These are phyloP conservation scores for Caerostris darwini DNA, from an alignment of 1,140 invertebrate genomes.

Conservation along the genomic window DNA sequence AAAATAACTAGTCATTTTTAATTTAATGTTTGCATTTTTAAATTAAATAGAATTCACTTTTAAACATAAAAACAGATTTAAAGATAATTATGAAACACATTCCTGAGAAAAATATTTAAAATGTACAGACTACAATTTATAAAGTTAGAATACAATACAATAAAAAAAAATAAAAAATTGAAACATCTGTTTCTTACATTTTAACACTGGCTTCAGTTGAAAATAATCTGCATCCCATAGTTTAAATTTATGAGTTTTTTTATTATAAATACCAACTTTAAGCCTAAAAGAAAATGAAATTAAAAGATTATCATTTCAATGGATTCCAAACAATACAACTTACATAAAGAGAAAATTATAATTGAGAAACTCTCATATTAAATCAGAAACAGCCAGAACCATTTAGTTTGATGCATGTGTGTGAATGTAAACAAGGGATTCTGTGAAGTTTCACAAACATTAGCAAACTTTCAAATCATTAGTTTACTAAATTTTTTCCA, in stretches of 20 bases:
- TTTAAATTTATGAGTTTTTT: conserved; percentile 5
- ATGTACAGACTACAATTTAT: not conserved
- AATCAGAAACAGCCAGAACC: not conserved
- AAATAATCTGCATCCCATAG: conserved; percentile 16
- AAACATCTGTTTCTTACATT: conserved; percentile 39
- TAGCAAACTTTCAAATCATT: too few species aligned
- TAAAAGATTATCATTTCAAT: not conserved
- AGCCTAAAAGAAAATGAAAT: not conserved
- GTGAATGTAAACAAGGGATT: not conserved
- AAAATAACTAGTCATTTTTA: too few species aligned
- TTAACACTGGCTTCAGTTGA: conserved; percentile 21
- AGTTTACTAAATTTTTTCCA: too few species aligned
- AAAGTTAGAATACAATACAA: not conserved
- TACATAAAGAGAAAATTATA: not conserved
- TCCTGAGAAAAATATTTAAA: not conserved
- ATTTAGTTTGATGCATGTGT: not conserved
- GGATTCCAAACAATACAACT: not conserved
- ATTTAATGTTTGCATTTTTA: too few species aligned
- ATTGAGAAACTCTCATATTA: not conserved
- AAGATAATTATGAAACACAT: not conserved
- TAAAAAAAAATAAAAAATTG: not conserved
- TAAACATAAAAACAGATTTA: not conserved
- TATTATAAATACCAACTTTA: conserved; percentile 48
- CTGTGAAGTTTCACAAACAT: not conserved
- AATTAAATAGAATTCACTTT: not conserved